Base-by-base conservation (phyloP, 2,888 invertebrate species). In the Parnassius apollo region DNA sequence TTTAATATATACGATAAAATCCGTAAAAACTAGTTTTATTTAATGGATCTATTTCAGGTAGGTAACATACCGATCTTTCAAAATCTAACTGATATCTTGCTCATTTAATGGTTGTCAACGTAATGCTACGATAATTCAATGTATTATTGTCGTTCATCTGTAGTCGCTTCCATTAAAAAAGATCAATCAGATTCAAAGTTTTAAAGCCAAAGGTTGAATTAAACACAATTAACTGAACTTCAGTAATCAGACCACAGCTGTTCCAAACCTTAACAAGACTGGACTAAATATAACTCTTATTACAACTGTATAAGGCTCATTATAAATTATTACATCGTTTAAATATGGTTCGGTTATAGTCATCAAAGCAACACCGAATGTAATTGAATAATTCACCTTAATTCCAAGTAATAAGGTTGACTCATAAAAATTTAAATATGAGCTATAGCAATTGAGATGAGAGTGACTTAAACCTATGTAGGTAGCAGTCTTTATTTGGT, bases 291-390 rank as follows among this genome's bases (percentile, higher is more conserved):
- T 11, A 55, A 44, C 55, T 55, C 44, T 44, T 54, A 42, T 13
- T 42, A 54, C 54, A 42, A 42, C 2, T 35, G 2, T 12, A 52
- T 52, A 52, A 52, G 35, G 11, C 18, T 7, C 51, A 51, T 22
- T 25, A 9, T 9, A 25, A 25, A 2, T 9, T 13, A 51, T 50
- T 50, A 18, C 13, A 50, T 18, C 13, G 50, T 18, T 50, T 2
- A 50, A 50, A 13, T 51, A 25, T 51, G 10, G 4, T 2, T 25
- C 25, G 22, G 12, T 25, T 12, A 51, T 9, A 51, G 22, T 48
- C 35, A 59, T 48, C 54, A 54, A 60, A 59, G 18, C 18, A n/a
- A n/a, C 53, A 18, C 53, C 59, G 59, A 42, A 9, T 10, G 49
- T 48, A 12, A 18, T 10, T 53, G 10, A 1, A 35, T 48, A 42